These are phyloP conservation scores for Tetramorium simillimum DNA, from an alignment of 1,140 invertebrate genomes.

Conservation along the genomic window DNA sequence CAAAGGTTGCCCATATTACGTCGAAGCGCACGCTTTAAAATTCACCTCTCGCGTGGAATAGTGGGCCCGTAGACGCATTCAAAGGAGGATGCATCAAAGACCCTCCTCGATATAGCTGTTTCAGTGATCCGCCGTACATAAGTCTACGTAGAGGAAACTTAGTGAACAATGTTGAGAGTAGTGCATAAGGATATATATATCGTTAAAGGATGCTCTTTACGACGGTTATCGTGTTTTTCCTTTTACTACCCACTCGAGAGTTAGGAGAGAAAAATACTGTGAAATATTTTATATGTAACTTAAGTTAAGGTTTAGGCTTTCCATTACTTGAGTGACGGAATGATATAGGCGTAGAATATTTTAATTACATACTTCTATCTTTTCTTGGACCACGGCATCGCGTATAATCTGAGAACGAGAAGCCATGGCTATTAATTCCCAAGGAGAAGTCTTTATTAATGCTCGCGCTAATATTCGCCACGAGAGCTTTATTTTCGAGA, in stretches of 20 bases:
- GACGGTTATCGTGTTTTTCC: not conserved
- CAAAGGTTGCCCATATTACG: conserved; percentile 53
- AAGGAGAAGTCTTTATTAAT: conserved; percentile 50
- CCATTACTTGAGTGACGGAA: no score
- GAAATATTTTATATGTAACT: not conserved
- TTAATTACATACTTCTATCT: not conserved
- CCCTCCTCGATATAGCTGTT: not conserved
- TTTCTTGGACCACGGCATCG: not conserved
- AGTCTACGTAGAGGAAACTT: conserved; percentile 20
- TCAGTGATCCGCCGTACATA: conserved; percentile 1
- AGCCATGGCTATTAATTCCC: conserved; percentile 37
- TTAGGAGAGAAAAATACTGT: not conserved
- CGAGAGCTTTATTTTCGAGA: conserved; percentile 55
- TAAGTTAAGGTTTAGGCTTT: not conserved
- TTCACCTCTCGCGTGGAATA: conserved; percentile 31
- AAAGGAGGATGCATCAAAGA: conserved; percentile 47
- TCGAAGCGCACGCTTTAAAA: conserved; percentile 41
- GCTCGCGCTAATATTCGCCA: conserved; percentile 44
- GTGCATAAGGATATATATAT: conserved; percentile 33
- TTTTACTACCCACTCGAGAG: not conserved
- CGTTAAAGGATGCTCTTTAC: not conserved
- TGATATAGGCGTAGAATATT: not conserved
- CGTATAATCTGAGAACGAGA: not conserved
- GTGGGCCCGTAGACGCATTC: conserved; percentile 14
- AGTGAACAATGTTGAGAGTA: conserved; percentile 15